Evolutionary conservation across 2,113 vertebrate genomes (phyloP), one percentile per base, ranked within the genome.

Genomic region (Anarhynchus alexandrinus): DNA sequence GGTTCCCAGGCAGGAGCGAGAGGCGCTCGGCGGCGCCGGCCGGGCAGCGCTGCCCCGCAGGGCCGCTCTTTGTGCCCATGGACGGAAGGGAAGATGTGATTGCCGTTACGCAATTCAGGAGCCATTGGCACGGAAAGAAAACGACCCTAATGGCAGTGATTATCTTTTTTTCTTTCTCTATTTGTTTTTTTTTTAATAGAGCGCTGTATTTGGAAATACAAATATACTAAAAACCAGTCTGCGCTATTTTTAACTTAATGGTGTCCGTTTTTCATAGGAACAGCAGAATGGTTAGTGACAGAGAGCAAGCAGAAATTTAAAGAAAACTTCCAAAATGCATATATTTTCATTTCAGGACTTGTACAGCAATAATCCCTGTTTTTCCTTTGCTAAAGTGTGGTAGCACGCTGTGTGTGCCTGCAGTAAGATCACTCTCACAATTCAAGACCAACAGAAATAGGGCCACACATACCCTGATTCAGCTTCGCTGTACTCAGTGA

Each of bases 401-500:
- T 4, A 6, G 32, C 21, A 6, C 22, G 16, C 16, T 51, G n/a
- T 27, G 20, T 5, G 15, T 62, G 67, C 45, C 76, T 43, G 71
- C 45, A 16, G 36, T 26, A 5, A 3, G 5, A n/a, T 14, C 14
- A 2, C 22, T 22, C 15, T 55, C 30, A 27, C 49, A 26, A 7
- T 15, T 36, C 19, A 52, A 16, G 34, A 66, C 3, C 61, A 65
- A 26, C 32, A 62, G 23, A 69, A 30, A 8, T 3, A 25, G 54
- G 10, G 49, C 8, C 30, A 10, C 42, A 14, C 2, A 0, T 27
- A 9, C 6, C 9, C n/a, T 16, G 52, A 32, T 21, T 12, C n/a
- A 61, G 70, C 38, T 89, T 38, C 57, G 51, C 72, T 36, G 45
- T 6, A 38, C 22, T 18, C 76, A 34, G 54, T 22, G 40, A 49